Base-by-base conservation (phyloP, 2,797 vertebrate genomes). In the Aotus griseimembra region DNA sequence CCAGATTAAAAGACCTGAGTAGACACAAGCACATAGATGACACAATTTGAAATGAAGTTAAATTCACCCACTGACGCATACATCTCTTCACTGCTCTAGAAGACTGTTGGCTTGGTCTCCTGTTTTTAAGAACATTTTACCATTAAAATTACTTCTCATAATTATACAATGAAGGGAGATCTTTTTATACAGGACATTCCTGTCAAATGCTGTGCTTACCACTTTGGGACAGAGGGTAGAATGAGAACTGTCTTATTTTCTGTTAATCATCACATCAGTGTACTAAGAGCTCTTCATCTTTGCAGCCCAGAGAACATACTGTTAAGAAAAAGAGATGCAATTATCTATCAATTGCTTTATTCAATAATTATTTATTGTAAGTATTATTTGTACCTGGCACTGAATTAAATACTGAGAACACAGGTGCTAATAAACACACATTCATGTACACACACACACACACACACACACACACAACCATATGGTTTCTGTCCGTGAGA, bases 141-240 rank as follows among this genome's bases (percentile, higher is more conserved):
- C 24, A 55, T 89, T 70, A 94, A 87, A 97, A 83, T 94, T 8
- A 86, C n/a, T 92, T 46, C 30, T 95, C 39, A 26, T 75, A 64
- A 89, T 48, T 80, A 83, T 28, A 36, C 30, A 93, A 52, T 8
- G 57, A 85, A 92, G 26, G 72, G 5, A 93, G 8, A 33, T 33
- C 1, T 58, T 89, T 85, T 82, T 88, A 85, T 85, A 91, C 14
- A 70, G 22, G 44, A n/a, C 11, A 58, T 33, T 36, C 10, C 24
- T 90, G 10, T 76, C 76, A 81, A 61, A 81, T 50, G 64, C 55
- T 81, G 20, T 82, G 15, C 15, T 75, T 33, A 41, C 30, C 61
- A 28, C 20, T 83, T 82, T 24, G 13, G 50, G 24, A 46, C 30
- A 80, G 58, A 89, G 13, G 41, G 75, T 72, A 90, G 67, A 83